Evolutionary conservation across 64 coral and sea anemone genomes (phyloP).

Genomic region (Anthopleura sola): DNA sequence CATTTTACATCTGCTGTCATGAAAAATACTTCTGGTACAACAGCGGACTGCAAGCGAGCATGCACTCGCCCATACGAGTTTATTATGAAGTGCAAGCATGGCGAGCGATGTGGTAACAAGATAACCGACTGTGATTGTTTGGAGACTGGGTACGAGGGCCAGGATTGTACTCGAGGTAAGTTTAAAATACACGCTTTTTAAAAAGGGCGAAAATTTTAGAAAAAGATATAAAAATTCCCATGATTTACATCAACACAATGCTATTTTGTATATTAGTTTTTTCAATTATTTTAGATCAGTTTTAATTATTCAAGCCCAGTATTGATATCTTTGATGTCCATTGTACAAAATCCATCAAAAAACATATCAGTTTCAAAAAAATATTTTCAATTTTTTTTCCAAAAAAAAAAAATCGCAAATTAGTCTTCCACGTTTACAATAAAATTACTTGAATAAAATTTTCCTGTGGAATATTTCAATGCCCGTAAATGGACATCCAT

Average conservation of each 20-base stretch:
- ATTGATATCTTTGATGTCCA: not conserved
- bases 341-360: not conserved
- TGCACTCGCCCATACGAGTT: conserved; percentile 37
- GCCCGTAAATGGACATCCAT: not conserved
- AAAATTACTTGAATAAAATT: too few species aligned
- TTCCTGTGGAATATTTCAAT: not conserved
- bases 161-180: conserved; percentile 73
- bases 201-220: not conserved
- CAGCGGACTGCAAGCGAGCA: conserved; percentile 20
- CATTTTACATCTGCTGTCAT: conserved; percentile 22
- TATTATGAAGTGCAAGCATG: conserved; percentile 60
- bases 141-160: conserved; percentile 84
- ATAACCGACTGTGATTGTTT: conserved; percentile 71
- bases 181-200: not conserved
- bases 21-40: conserved; percentile 37
- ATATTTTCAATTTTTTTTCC: not conserved
- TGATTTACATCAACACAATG: not conserved
- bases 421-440: not conserved
- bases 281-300: not conserved
- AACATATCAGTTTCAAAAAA: not conserved
- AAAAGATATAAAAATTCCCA: too few species aligned
- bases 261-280: not conserved
- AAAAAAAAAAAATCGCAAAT: too few species aligned
- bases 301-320: not conserved
- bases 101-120: conserved; percentile 52